A percentile compares a stretch with the other conserved stretches of the same genome.
These are phyloP conservation scores for Lithosia quadra DNA, from an alignment of 2,888 invertebrate species.

Conservation along the genomic window DNA sequence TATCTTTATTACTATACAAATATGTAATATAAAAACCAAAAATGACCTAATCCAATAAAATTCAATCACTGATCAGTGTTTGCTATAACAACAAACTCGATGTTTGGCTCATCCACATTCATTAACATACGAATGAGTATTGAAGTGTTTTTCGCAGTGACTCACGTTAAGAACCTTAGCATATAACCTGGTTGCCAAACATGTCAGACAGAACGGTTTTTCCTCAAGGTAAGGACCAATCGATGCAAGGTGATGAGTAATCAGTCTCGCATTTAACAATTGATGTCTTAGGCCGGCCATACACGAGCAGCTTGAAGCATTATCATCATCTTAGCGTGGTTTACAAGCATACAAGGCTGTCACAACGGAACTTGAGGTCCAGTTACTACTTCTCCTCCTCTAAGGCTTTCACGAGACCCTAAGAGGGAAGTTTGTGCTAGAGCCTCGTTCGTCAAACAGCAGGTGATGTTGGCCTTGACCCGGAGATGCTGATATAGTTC, in stretches of 20 bases:
- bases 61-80: not conserved
- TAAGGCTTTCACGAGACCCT: too few relatives aligned
- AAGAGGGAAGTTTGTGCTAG: too few relatives aligned
- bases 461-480: too few relatives aligned
- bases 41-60: not conserved
- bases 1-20: too few relatives aligned
- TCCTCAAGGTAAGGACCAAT: constrained; percentile 20
- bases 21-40: too few relatives aligned
- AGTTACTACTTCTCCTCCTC: too few relatives aligned
- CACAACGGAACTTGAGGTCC: too few relatives aligned
- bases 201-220: constrained; percentile 15
- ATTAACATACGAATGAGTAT: not conserved
- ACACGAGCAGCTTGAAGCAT: too few relatives aligned
- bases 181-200: constrained; percentile 5
- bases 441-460: too few relatives aligned
- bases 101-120: not conserved
- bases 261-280: constrained; percentile 10
- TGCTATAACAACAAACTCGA: not conserved
- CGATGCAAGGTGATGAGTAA: constrained; percentile 23
- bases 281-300: not conserved
- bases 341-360: too few relatives aligned
- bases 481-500: too few relatives aligned
- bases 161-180: constrained; percentile 8
- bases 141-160: constrained; percentile 7
- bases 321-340: too few relatives aligned